Conservation (phyloP, 2,113 vertebrate genomes). For the Microcebus griseorufus region DNA sequence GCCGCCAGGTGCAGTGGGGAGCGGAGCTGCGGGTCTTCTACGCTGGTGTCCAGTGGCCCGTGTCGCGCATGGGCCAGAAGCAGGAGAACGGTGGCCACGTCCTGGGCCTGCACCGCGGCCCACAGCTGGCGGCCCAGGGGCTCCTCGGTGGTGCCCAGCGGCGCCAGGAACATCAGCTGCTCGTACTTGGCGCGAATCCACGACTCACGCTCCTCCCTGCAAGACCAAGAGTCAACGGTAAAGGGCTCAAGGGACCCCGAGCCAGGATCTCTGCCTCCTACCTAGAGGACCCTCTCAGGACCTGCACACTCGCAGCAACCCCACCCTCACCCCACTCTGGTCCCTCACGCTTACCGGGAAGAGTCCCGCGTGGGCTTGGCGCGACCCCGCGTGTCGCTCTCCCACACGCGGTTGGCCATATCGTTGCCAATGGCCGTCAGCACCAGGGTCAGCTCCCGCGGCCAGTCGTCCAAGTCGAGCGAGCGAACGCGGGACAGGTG, state of each 20-base stretch:
- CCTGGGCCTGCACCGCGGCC: slow-evolving; percentile 88
- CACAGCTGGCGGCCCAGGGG: slow-evolving; percentile 85
- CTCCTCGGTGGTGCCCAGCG: slow-evolving; percentile 83
- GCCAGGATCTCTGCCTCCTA: too few species aligned
- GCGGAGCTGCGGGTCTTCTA: slow-evolving; percentile 79
- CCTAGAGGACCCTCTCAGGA: background rate
- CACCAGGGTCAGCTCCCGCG: slow-evolving; percentile 94
- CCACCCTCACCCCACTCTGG: too few species aligned
- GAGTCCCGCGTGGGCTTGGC: slow-evolving; percentile 91
- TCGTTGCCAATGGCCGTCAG: slow-evolving; percentile 95
- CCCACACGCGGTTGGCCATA: slow-evolving; percentile 96
- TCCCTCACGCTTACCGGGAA: slow-evolving; percentile 85
- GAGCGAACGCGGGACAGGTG: slow-evolving; percentile 97
- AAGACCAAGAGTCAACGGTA: background rate
- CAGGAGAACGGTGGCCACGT: slow-evolving; percentile 91
- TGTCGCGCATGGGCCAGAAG: slow-evolving; percentile 94
- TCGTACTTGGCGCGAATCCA: slow-evolving; percentile 98
- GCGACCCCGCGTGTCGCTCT: slow-evolving; percentile 91
- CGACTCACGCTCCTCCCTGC: slow-evolving; percentile 94
- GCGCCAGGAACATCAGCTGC: slow-evolving; percentile 92
- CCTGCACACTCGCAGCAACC: background rate
- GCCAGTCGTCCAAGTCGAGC: slow-evolving; percentile 96
- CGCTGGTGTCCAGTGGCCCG: slow-evolving; percentile 89
- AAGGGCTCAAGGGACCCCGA: background rate
- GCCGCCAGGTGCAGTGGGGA: slow-evolving; percentile 93